Evolutionary conservation across 1,140 invertebrate species (phyloP).

Genomic region (Sinonovacula constricta): DNA sequence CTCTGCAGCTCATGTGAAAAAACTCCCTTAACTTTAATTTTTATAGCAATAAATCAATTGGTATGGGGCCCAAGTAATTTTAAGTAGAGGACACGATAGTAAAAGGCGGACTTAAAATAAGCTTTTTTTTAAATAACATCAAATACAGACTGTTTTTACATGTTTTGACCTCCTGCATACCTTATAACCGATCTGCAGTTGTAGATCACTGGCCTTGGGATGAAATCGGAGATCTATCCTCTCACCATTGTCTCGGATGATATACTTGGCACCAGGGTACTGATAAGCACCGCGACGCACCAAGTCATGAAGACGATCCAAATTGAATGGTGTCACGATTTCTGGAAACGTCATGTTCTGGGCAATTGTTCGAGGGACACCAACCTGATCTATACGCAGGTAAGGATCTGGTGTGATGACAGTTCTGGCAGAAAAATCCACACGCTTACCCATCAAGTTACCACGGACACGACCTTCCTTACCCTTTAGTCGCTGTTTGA

Average conservation of each 20-base stretch:
- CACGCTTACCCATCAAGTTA: conserved; percentile 99
- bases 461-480: conserved; percentile 99
- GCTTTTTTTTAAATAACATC: no score
- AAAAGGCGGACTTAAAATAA: no score
- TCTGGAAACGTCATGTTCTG: conserved; percentile 99
- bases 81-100: no score
- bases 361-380: conserved; percentile 98
- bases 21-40: no score
- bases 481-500: conserved; percentile 88
- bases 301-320: conserved; percentile 97
- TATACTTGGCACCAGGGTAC: conserved; percentile 99
- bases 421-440: conserved; percentile 99
- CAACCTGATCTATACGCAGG: conserved; percentile 97
- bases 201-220: conserved; percentile 98
- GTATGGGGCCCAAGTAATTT: no score
- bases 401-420: conserved; percentile 99
- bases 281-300: conserved; percentile 97
- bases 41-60: no score
- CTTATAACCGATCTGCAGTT: conserved; percentile 98
- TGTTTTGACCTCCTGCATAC: no score
- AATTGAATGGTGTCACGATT: conserved; percentile 99
- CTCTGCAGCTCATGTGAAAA: no score
- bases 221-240: conserved; percentile 99
- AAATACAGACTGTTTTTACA: no score
- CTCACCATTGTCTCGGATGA: conserved; percentile 98